Evolutionary conservation across 2,113 vertebrate species (phyloP).

Genomic region (Cinclus mexicanus): DNA sequence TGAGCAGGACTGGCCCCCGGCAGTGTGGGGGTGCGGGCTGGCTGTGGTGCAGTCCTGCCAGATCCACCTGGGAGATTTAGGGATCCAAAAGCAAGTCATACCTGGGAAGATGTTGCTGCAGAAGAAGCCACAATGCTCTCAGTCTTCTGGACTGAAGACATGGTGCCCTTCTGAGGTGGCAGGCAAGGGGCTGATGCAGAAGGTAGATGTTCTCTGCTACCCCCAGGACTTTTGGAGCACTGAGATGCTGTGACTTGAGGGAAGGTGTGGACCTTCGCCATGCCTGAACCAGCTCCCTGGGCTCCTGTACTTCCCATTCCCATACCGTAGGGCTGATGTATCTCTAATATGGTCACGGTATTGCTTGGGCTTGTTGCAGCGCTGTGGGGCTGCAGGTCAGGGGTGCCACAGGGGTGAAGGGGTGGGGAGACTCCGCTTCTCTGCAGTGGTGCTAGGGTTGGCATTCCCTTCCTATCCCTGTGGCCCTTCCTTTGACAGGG

Average conservation of each 20-base stretch:
- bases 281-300: background rate
- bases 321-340: accelerated
- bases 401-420: background rate
- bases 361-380: background rate
- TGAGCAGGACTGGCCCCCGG: background rate
- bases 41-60: background rate
- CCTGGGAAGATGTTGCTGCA: background rate
- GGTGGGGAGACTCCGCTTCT: background rate
- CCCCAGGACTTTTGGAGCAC: background rate
- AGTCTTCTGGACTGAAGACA: background rate
- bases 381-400: background rate
- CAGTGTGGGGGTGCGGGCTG: background rate
- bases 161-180: background rate
- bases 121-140: background rate
- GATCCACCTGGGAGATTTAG: background rate
- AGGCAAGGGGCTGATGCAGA: background rate
- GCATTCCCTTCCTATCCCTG: background rate
- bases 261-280: accelerated
- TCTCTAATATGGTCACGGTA: accelerated
- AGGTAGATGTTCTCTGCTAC: background rate
- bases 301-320: background rate
- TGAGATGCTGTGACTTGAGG: background rate
- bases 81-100: background rate
- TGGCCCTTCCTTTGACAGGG: constrained; percentile 74
- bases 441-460: accelerated